These are phyloP conservation scores for Stenchaetothrips biformis DNA, from an alignment of 2,888 invertebrate species.

Conservation along the genomic window DNA sequence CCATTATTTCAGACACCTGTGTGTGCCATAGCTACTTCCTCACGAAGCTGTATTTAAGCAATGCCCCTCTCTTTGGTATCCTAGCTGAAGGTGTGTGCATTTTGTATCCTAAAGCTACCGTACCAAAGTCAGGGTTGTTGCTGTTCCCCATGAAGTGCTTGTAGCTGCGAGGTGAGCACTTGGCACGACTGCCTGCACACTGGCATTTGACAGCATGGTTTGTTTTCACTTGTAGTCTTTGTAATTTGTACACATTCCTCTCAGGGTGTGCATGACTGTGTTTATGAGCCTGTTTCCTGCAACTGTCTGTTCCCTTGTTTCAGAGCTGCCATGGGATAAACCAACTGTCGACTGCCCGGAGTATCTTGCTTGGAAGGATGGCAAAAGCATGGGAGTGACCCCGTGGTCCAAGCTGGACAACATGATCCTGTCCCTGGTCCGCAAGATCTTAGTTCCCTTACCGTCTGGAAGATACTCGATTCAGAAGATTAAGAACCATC, in stretches of 20 bases:
- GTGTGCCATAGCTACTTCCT: conserved; percentile 25
- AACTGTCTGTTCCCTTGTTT: conserved; percentile 35
- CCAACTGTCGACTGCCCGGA: conserved; percentile 65
- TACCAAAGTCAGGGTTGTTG: conserved; percentile 42
- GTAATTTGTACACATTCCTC: conserved; percentile 35
- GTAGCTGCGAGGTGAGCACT: conserved; percentile 12
- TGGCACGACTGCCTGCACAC: not conserved
- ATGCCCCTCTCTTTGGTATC: conserved; percentile 43
- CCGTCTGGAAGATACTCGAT: conserved; percentile 63
- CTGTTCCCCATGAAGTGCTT: conserved; percentile 17
- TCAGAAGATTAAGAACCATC: conserved; percentile 64
- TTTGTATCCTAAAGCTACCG: conserved; percentile 43
- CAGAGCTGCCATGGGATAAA: conserved; percentile 94
- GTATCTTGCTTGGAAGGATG: conserved; percentile 68
- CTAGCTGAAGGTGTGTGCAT: conserved; percentile 44
- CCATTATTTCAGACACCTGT: not conserved
- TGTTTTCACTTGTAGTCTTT: conserved; percentile 15
- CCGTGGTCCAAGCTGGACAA: conserved; percentile 81
- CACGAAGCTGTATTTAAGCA: not conserved
- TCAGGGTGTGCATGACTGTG: conserved; percentile 33
- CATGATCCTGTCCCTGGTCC: conserved; percentile 66
- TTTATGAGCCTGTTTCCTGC: conserved; percentile 39
- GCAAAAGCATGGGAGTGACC: conserved; percentile 58
- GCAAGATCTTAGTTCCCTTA: conserved; percentile 65
- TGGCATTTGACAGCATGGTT: conserved; percentile 14